These are phyloP conservation scores for Cheilosia soror DNA, from an alignment of 2,888 invertebrate genomes.

Conservation along the genomic window DNA sequence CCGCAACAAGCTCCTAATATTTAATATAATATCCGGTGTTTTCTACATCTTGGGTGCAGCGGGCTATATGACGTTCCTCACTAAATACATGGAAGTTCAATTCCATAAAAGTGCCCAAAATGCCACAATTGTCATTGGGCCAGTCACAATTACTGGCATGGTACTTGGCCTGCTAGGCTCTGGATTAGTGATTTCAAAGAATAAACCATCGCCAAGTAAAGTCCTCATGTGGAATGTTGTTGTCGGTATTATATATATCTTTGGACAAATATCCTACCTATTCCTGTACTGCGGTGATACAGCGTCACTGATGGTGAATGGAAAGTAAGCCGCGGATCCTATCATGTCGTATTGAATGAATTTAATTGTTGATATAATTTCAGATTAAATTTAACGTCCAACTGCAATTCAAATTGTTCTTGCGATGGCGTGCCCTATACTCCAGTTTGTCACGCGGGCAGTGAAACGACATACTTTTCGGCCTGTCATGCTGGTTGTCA, in stretches of 20 bases:
- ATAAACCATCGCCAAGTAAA: slow-evolving; percentile 85
- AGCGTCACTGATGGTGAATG: slow-evolving; percentile 77
- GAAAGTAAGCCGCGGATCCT: slow-evolving; percentile 78
- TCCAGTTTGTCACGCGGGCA: slow-evolving; percentile 87
- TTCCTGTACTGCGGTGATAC: slow-evolving; percentile 85
- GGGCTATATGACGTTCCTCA: slow-evolving; percentile 89
- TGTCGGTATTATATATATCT: slow-evolving; percentile 85
- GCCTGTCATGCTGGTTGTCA: slow-evolving; percentile 90
- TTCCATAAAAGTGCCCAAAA: slow-evolving; percentile 87
- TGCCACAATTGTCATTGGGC: slow-evolving; percentile 88
- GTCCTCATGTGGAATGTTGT: slow-evolving; percentile 87
- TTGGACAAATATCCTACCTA: slow-evolving; percentile 85
- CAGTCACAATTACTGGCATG: slow-evolving; percentile 86
- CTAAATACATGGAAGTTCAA: slow-evolving; percentile 91
- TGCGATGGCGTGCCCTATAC: slow-evolving; percentile 86
- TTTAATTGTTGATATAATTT: neutral
- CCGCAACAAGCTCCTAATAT: slow-evolving; percentile 87
- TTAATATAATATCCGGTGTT: slow-evolving; percentile 87
- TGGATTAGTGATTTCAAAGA: slow-evolving; percentile 86
- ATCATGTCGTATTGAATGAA: neutral
- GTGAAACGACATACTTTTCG: slow-evolving; percentile 87
- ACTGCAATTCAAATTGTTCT: slow-evolving; percentile 86
- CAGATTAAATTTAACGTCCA: slow-evolving; percentile 84
- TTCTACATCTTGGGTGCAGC: slow-evolving; percentile 87
- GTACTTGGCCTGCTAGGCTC: slow-evolving; percentile 86